A percentile compares a stretch with the other conserved stretches of the same genome.
Conservation (phyloP, 2,888 invertebrate genomes). For the Oligia fasciuncula region DNA sequence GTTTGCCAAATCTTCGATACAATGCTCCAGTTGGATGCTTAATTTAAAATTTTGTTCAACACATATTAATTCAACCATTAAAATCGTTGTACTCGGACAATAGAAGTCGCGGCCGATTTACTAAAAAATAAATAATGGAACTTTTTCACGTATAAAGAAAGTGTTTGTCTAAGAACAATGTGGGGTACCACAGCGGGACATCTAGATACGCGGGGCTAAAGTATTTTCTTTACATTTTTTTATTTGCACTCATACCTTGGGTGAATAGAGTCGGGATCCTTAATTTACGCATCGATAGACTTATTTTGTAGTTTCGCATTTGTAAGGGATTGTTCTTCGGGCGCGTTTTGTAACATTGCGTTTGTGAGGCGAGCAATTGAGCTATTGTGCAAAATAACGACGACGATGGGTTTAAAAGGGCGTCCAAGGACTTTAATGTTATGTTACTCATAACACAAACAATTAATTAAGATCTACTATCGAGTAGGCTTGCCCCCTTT, state of each 20-base stretch:
- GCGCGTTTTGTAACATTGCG: conserved; percentile 85
- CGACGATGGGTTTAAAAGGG: conserved; percentile 54
- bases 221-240: conserved; percentile 83
- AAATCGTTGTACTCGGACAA: conserved; percentile 78
- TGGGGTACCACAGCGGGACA: conserved; percentile 87
- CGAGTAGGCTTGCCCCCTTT: neutral
- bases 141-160: conserved; percentile 83
- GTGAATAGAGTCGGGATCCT: conserved; percentile 85
- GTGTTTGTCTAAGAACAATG: conserved; percentile 90
- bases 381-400: conserved; percentile 76
- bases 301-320: conserved; percentile 86
- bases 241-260: conserved; percentile 82
- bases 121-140: conserved; percentile 84
- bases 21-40: conserved; percentile 72
- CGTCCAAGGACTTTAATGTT: conserved; percentile 35
- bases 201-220: conserved; percentile 84
- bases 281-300: conserved; percentile 89
- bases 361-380: conserved; percentile 68
- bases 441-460: conserved; percentile 33
- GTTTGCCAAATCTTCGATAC: conserved; percentile 65
- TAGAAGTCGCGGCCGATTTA: conserved; percentile 77
- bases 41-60: conserved; percentile 74
- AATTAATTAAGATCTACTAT: neutral
- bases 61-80: conserved; percentile 86
- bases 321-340: conserved; percentile 85